Evolutionary conservation across 2,888 invertebrate genomes (phyloP).

Genomic region (Thera britannica): DNA sequence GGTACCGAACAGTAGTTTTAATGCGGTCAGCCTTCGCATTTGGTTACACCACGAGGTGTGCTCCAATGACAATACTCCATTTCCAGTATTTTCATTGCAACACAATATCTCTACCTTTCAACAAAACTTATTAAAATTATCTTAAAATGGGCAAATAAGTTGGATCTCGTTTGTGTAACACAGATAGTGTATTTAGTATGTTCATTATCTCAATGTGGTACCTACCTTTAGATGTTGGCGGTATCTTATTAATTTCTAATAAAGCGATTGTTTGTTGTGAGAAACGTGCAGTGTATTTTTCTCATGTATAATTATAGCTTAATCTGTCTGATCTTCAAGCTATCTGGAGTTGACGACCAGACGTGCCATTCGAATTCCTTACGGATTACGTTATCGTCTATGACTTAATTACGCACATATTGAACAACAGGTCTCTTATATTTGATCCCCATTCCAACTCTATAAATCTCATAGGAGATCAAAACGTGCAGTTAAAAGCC

Average conservation of each 20-base stretch:
- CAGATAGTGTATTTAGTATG: constrained; percentile 15
- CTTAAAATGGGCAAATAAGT: constrained; percentile 14
- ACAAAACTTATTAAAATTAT: constrained; percentile 17
- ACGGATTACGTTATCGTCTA: constrained; percentile 25
- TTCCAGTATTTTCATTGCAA: background rate
- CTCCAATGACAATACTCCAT: background rate
- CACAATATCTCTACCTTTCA: constrained; percentile 1
- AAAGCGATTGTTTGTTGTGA: constrained; percentile 13
- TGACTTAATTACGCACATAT: constrained; percentile 15
- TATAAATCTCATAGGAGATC: no score
- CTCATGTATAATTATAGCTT: constrained; percentile 6
- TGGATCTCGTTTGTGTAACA: constrained; percentile 20
- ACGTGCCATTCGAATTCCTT: constrained; percentile 32
- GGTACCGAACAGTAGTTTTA: constrained; percentile 46
- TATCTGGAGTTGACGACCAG: constrained; percentile 9
- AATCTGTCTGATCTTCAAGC: constrained; percentile 9
- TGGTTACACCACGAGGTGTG: constrained; percentile 17
- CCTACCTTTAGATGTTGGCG: constrained; percentile 18
- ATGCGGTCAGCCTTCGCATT: constrained; percentile 29
- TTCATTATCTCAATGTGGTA: constrained; percentile 17
- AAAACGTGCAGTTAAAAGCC: background rate
- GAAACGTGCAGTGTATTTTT: constrained; percentile 14
- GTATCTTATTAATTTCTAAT: constrained; percentile 25
- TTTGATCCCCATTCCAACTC: background rate
- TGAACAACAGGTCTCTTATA: constrained; percentile 10